A percentile compares a stretch with the other conserved stretches of the same genome.
Conservation (phyloP, 2,888 invertebrate species). For the Parochlus steinenii region DNA sequence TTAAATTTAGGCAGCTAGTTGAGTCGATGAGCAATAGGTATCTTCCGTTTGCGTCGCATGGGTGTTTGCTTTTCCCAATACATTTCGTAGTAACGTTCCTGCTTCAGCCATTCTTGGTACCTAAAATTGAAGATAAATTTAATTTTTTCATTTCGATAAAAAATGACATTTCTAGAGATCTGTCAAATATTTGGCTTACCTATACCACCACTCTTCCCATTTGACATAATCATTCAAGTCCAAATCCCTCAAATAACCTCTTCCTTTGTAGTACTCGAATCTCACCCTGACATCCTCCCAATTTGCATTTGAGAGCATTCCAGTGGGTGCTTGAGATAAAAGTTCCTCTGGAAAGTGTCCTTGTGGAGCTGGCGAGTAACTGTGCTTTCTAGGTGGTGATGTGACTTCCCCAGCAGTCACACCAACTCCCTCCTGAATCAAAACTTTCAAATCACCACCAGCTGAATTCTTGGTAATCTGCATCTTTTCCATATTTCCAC, state of each 20-base stretch:
- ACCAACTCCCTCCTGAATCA: slow-evolving; percentile 50
- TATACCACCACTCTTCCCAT: slow-evolving; percentile 93
- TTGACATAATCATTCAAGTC: slow-evolving; percentile 69
- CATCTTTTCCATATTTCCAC: slow-evolving; percentile 64
- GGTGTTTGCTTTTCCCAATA: slow-evolving; percentile 30
- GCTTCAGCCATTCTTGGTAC: slow-evolving; percentile 78
- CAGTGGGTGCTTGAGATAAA: slow-evolving; percentile 51
- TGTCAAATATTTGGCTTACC: slow-evolving; percentile 24
- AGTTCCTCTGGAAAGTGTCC: slow-evolving; percentile 69
- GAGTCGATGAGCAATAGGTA: slow-evolving; percentile 29
- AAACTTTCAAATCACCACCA: slow-evolving; percentile 56
- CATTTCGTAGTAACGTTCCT: slow-evolving; percentile 32
- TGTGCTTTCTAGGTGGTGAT: slow-evolving; percentile 15
- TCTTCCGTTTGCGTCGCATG: slow-evolving; percentile 29
- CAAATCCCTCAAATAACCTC: slow-evolving; percentile 62
- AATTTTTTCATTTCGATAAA: no score
- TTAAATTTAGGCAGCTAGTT: no score
- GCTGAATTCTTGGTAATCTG: slow-evolving; percentile 63
- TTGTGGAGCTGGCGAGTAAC: slow-evolving; percentile 47
- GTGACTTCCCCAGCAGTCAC: slow-evolving; percentile 19
- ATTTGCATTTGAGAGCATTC: slow-evolving; percentile 46
- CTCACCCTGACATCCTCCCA: slow-evolving; percentile 83
- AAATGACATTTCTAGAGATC: background rate
- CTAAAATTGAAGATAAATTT: no score
- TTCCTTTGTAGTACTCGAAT: slow-evolving; percentile 77